Evolutionary conservation across 2,113 vertebrate species (phyloP).

Genomic region (Cryptomyrus ogoouensis): DNA sequence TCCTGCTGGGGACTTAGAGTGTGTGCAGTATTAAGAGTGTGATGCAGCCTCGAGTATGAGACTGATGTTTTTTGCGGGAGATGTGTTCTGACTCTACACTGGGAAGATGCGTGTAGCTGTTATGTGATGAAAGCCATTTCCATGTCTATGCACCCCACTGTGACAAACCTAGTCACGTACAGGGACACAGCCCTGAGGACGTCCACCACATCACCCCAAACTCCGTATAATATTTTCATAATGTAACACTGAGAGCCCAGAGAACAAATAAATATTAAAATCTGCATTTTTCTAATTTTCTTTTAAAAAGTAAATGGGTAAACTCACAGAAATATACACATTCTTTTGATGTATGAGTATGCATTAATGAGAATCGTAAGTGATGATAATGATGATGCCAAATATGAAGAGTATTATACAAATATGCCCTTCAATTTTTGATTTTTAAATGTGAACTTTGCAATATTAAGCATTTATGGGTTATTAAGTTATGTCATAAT

Average conservation of each 20-base stretch:
- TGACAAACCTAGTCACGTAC: neutral
- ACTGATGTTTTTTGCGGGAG: neutral
- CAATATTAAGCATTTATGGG: neutral
- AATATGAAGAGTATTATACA: neutral
- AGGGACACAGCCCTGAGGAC: neutral
- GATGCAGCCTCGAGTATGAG: neutral
- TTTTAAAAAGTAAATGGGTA: neutral
- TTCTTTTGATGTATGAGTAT: neutral
- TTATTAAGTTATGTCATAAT: neutral
- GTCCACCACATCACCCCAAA: neutral
- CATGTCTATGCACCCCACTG: neutral
- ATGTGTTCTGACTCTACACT: neutral
- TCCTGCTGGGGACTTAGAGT: neutral
- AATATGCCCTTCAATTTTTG: neutral
- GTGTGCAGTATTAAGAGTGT: neutral
- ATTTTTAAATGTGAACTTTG: neutral
- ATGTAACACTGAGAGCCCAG: neutral
- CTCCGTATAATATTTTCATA: neutral
- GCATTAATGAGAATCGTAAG: neutral
- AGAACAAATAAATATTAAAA: neutral
- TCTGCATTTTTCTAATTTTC: neutral
- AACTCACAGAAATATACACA: neutral
- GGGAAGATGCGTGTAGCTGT: neutral
- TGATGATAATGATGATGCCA: neutral
- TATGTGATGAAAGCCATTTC: neutral